These are phyloP conservation scores for Nephrotoma flavescens DNA, from an alignment of 2,888 invertebrate species.

Conservation along the genomic window DNA sequence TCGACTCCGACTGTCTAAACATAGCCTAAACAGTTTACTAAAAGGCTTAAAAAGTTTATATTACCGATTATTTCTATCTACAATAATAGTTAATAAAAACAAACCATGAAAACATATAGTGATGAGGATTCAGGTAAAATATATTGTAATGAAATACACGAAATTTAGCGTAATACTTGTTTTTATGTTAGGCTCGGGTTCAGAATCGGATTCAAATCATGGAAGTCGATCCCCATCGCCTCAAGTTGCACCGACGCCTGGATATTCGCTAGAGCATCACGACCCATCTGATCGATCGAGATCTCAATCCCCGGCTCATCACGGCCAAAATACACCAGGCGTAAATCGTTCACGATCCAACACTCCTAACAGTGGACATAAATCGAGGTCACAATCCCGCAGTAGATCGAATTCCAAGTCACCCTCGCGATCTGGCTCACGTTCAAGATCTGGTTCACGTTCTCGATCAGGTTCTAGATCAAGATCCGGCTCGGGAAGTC, in stretches of 20 bases:
- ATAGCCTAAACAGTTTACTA: background rate
- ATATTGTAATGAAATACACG: background rate
- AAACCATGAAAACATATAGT: background rate
- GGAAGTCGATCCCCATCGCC: conserved; percentile 23
- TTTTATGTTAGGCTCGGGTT: conserved; percentile 8
- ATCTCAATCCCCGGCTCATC: conserved; percentile 13
- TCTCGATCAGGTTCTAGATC: conserved; percentile 15
- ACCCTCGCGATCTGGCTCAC: conserved; percentile 25
- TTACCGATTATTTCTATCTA: background rate
- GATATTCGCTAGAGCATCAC: conserved; percentile 15
- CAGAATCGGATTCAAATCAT: conserved; percentile 25
- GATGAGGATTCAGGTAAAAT: background rate
- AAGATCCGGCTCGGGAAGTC: conserved; percentile 17
- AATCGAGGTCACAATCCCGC: conserved; percentile 21
- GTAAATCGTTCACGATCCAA: conserved; percentile 15
- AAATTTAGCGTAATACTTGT: background rate
- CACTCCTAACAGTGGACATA: conserved; percentile 18
- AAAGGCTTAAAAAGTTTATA: background rate
- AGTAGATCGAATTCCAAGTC: conserved; percentile 31
- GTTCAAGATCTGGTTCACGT: conserved; percentile 17
- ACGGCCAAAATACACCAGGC: conserved; percentile 16
- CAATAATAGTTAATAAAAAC: background rate
- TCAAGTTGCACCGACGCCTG: conserved; percentile 19
- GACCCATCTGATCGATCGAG: conserved; percentile 11
- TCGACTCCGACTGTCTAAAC: background rate